A percentile compares a stretch with the other conserved stretches of the same genome.
These are phyloP conservation scores for Leucopternis melanops DNA, from an alignment of 2,113 vertebrate species.

Conservation along the genomic window DNA sequence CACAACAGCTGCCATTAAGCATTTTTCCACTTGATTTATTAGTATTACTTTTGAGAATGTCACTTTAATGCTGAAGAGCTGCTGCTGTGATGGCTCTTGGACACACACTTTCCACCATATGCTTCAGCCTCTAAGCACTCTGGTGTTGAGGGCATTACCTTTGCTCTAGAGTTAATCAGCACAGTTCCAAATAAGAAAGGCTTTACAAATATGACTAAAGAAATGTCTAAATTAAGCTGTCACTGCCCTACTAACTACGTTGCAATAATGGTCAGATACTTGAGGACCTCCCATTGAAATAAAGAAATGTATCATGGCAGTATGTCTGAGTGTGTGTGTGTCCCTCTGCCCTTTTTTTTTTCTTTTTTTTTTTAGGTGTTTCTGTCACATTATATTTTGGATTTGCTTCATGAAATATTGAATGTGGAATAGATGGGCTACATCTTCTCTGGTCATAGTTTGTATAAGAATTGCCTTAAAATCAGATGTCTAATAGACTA, in stretches of 20 bases:
- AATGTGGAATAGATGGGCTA: neutral
- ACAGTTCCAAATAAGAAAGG: neutral
- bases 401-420: neutral
- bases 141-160: neutral
- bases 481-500: neutral
- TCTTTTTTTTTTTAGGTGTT: neutral
- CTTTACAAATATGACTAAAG: neutral
- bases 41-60: neutral
- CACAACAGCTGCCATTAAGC: neutral
- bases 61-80: neutral
- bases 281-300: neutral
- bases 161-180: neutral
- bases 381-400: neutral
- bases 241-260: neutral
- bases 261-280: neutral
- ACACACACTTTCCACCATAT: neutral
- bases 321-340: rapidly evolving
- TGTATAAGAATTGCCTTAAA: neutral
- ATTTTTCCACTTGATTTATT: neutral
- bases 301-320: neutral
- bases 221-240: neutral
- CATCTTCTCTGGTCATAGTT: neutral
- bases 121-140: neutral
- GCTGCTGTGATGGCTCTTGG: neutral
- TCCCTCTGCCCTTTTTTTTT: too few species aligned